Evolutionary conservation across 1,140 invertebrate genomes (phyloP).

Genomic region (Phocides pigmalion): DNA sequence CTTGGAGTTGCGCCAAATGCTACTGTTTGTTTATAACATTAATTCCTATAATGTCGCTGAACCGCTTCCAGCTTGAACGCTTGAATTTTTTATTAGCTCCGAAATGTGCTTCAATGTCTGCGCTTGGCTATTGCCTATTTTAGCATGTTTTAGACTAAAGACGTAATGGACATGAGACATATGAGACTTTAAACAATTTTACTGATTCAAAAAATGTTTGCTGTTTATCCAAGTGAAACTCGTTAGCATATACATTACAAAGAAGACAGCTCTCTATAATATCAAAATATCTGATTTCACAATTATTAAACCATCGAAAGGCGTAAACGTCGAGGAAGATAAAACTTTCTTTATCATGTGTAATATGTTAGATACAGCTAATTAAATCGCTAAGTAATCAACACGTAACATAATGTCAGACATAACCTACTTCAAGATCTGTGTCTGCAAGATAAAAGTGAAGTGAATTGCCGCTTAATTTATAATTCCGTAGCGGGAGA

Average conservation of each 20-base stretch:
- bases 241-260: no score
- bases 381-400: no score
- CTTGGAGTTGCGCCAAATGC: slow-evolving; percentile 69
- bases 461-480: not conserved
- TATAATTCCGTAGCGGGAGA: slow-evolving; percentile 12
- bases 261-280: no score
- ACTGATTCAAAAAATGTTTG: no score
- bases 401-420: no score
- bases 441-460: not conserved
- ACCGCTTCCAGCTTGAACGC: slow-evolving; percentile 47
- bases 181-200: not conserved
- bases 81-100: slow-evolving; percentile 37
- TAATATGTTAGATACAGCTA: no score
- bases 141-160: not conserved
- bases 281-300: no score
- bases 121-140: slow-evolving; percentile 15
- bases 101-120: slow-evolving; percentile 28
- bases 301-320: no score
- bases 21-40: slow-evolving; percentile 78
- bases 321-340: no score
- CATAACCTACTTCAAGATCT: not conserved
- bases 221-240: no score
- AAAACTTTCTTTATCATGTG: no score
- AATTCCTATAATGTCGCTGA: slow-evolving; percentile 69
- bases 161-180: not conserved